Evolutionary conservation across 2,113 vertebrate species (phyloP), one percentile per base, ranked within the genome.

Genomic region (Sialia sialis): DNA sequence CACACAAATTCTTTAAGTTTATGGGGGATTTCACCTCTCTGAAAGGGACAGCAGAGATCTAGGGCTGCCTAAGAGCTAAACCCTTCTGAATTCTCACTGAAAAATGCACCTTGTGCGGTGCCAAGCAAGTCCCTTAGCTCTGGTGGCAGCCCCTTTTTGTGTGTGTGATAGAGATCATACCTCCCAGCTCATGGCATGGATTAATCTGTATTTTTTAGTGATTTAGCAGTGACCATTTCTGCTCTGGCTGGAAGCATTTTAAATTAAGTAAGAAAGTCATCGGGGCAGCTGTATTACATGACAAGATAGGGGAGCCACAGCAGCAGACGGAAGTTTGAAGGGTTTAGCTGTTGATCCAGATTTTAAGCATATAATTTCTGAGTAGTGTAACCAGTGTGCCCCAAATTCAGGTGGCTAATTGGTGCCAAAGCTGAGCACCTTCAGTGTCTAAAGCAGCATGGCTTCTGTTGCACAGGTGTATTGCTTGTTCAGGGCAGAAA

Each of bases 291-390:
- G 66, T 60, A 51, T 64, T 68, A 38, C 76, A 64, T 11, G 62
- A 49, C 6, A 49, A 77, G 67, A 58, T 1, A 54, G 55, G 51
- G 26, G 27, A 95, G 29, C 38, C 21, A 55, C 43, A 69, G 77
- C 30, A 82, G 49, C 7, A 8, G 67, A 89, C 70, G 67, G 49
- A 72, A 26, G 87, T 87, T 79, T 83, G 63, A 87, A 91, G 69
- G 78, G 68, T 82, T 95, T 96, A 91, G 41, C 38, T 85, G 58
- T 69, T 82, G 69, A 91, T 89, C 67, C 30, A 76, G 87, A 77
- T 62, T 95, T 91, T 66, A 93, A 90, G 82, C 22, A 75, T 78
- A 30, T 85, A 63, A 89, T 51, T 95, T 94, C 87, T 80, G 70
- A 34, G 26, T 79, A 69, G 73, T n/a, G 46, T 62, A 70, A 88